Evolutionary conservation across 1,140 invertebrate species (phyloP).

Genomic region (Diabrotica undecimpunctata): DNA sequence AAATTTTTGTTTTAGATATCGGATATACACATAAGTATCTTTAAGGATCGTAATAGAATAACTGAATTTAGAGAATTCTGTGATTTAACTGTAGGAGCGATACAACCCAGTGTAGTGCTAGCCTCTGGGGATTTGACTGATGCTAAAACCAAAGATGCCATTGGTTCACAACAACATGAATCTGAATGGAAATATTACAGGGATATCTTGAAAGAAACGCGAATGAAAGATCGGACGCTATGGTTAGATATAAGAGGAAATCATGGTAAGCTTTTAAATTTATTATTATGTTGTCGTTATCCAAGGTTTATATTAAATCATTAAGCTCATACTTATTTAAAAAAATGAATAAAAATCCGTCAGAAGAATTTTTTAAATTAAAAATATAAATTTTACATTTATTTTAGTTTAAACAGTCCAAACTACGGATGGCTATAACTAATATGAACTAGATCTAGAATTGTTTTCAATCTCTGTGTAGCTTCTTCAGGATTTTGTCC

Average conservation of each 20-base stretch:
- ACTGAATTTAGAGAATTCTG: slow-evolving; percentile 79
- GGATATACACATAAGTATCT: slow-evolving; percentile 87
- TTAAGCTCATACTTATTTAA: no score
- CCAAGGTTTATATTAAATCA: no score
- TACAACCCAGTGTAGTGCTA: slow-evolving; percentile 77
- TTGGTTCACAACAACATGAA: slow-evolving; percentile 77
- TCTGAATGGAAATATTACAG: slow-evolving; percentile 84
- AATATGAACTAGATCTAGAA: no score
- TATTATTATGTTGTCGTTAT: not conserved
- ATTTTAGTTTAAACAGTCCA: no score
- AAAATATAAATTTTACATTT: no score
- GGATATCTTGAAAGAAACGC: slow-evolving; percentile 65
- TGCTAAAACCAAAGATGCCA: slow-evolving; percentile 73
- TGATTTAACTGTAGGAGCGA: slow-evolving; percentile 65
- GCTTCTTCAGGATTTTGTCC: no score
- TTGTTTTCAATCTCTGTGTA: no score
- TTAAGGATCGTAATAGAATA: slow-evolving; percentile 70
- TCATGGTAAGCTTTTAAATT: slow-evolving; percentile 67
- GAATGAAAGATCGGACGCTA: slow-evolving; percentile 64
- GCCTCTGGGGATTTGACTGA: slow-evolving; percentile 88
- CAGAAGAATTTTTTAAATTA: no score
- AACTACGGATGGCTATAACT: no score
- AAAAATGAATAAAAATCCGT: no score
- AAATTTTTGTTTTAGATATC: slow-evolving; percentile 61
- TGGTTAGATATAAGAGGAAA: slow-evolving; percentile 94